phyloP scores from a whole-genome alignment of 2,888 invertebrate genomes.

The Alentia gelatinosa region DNA sequence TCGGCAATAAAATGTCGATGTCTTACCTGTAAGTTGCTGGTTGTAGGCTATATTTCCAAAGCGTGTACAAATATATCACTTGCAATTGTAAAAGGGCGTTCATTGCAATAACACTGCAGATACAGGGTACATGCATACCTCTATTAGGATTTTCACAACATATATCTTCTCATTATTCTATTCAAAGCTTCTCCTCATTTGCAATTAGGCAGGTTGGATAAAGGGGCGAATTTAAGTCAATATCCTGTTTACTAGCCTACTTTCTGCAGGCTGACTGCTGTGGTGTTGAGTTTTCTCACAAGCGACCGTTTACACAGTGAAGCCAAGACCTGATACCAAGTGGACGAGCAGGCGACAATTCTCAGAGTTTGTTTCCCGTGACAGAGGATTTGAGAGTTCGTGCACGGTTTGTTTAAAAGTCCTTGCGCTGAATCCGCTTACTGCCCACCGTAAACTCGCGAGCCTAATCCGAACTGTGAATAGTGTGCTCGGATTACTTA shows the following conservation, averaged over 20 bases:
- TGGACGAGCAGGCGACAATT: not conserved
- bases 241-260: not conserved
- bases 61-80: not conserved
- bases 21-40: no score
- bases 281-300: not conserved
- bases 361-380: not conserved
- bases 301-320: not conserved
- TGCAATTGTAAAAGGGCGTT: not conserved
- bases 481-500: not conserved
- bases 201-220: not conserved
- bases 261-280: no score
- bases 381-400: not conserved
- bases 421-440: not conserved
- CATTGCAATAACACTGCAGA: not conserved
- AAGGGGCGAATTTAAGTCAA: not conserved
- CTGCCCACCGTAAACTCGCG: not conserved
- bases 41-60: no score
- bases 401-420: not conserved
- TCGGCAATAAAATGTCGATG: no score
- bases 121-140: not conserved
- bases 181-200: not conserved
- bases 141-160: no score
- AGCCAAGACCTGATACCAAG: not conserved
- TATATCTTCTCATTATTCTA: no score
- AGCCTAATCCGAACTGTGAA: not conserved